Evolutionary conservation across 2,888 invertebrate genomes (phyloP).

Genomic region (Ophion costatus): DNA sequence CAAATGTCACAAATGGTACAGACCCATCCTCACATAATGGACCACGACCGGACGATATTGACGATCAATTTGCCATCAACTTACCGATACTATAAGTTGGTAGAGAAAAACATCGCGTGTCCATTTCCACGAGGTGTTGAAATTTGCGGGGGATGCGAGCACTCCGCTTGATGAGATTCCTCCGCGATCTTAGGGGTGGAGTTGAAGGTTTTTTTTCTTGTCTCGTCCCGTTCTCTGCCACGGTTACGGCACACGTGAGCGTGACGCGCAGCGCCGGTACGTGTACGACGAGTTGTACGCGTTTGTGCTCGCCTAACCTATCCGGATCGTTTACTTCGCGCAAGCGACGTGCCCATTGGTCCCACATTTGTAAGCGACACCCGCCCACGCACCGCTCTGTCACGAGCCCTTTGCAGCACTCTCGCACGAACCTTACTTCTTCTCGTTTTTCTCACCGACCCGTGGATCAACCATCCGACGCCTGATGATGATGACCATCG

Average conservation of each 20-base stretch:
- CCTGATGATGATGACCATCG: not conserved
- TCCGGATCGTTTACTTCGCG: constrained; percentile 81
- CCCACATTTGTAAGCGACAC: constrained; percentile 82
- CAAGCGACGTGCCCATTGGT: constrained; percentile 79
- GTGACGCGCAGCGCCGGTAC: not conserved
- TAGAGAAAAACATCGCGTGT: not conserved
- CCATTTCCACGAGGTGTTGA: not conserved
- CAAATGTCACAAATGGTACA: not conserved
- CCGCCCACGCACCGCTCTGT: constrained; percentile 81
- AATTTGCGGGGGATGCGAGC: not conserved
- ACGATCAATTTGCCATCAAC: not conserved
- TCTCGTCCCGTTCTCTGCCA: constrained; percentile 5
- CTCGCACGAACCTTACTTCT: constrained; percentile 54
- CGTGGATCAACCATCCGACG: not conserved
- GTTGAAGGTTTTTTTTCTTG: constrained; percentile 4
- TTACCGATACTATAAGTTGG: not conserved
- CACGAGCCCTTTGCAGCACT: constrained; percentile 64
- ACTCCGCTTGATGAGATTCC: not conserved
- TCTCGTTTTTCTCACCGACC: constrained; percentile 9
- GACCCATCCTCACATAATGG: not conserved
- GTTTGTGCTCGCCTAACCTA: constrained; percentile 78
- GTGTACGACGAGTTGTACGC: not conserved
- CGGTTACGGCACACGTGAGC: not conserved
- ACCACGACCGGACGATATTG: not conserved
- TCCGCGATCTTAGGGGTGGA: constrained; percentile 9